Percentiles rank a stretch among this genome's conserved stretches.
Conservation (phyloP, 2,888 invertebrate genomes). For the Drosophila heteroneura region DNA sequence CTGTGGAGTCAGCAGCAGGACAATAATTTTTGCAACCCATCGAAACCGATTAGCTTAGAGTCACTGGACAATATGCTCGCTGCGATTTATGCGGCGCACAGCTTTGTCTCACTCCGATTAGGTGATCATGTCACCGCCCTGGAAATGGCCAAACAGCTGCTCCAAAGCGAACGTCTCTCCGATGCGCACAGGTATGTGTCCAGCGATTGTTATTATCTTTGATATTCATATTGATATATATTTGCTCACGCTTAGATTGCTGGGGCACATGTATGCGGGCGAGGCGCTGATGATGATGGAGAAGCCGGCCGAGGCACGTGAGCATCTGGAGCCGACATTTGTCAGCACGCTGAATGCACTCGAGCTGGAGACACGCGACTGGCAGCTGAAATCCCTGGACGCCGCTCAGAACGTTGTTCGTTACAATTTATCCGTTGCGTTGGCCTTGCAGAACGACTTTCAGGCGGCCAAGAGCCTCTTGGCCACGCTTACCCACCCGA, state of each 20-base stretch:
- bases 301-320: conserved; percentile 92
- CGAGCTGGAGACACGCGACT: conserved; percentile 86
- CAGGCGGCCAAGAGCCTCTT: conserved; percentile 87
- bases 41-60: conserved; percentile 88
- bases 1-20: conserved; percentile 86
- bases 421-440: conserved; percentile 92
- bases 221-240: not conserved
- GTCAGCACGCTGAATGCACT: conserved; percentile 87
- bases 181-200: conserved; percentile 88
- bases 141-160: conserved; percentile 91
- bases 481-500: conserved; percentile 81
- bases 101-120: conserved; percentile 93
- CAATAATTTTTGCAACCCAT: conserved; percentile 86
- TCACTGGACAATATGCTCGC: conserved; percentile 88
- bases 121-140: conserved; percentile 93
- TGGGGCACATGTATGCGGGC: conserved; percentile 95
- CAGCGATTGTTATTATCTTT: not conserved
- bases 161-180: conserved; percentile 90
- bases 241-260: conserved; percentile 86
- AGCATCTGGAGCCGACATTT: conserved; percentile 92
- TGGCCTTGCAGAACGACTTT: conserved; percentile 90
- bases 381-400: conserved; percentile 86
- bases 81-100: conserved; percentile 91
- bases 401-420: conserved; percentile 90
- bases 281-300: conserved; percentile 94